Conservation (phyloP, 92 coral and sea anemone genomes). For the Palythoa grandis region DNA sequence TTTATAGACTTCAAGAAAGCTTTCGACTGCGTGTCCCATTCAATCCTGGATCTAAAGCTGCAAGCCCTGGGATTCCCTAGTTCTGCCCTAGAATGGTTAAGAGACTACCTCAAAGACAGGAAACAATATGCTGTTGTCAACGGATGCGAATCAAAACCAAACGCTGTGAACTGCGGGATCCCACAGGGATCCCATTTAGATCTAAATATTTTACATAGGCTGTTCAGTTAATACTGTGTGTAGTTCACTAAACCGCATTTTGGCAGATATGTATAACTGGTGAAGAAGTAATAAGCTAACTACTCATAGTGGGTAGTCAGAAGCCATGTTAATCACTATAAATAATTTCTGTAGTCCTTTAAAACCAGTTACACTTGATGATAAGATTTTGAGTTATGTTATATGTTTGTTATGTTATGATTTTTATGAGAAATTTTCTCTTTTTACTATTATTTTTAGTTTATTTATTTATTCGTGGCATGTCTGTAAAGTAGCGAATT, state of each 20-base stretch:
- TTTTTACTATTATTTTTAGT: too few relatives aligned
- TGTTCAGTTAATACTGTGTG: conserved; percentile 46
- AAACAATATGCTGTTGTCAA: conserved; percentile 45
- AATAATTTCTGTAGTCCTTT: conserved; percentile 36
- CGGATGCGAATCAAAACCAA: conserved; percentile 44
- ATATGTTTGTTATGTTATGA: too few relatives aligned
- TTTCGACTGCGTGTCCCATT: conserved; percentile 60
- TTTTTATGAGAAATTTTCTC: too few relatives aligned
- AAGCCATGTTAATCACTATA: conserved; percentile 57
- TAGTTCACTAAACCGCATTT: conserved; percentile 51
- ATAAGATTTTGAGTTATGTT: conserved; percentile 40
- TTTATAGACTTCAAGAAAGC: conserved; percentile 62
- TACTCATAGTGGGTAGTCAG: conserved; percentile 49
- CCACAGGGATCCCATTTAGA: conserved; percentile 66
- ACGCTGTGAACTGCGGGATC: conserved; percentile 48
- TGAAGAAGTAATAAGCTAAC: conserved; percentile 60
- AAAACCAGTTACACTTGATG: conserved; percentile 46
- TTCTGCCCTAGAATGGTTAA: conserved; percentile 31
- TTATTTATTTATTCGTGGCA: too few relatives aligned
- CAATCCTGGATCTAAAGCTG: conserved; percentile 50
- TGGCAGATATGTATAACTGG: conserved; percentile 41
- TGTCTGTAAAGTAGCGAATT: too few relatives aligned
- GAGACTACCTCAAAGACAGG: conserved; percentile 38
- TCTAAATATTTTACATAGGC: conserved; percentile 46
- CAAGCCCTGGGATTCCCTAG: conserved; percentile 50